These are phyloP conservation scores for Eristalinus sepulchralis DNA, from an alignment of 2,888 invertebrate genomes.

Conservation along the genomic window DNA sequence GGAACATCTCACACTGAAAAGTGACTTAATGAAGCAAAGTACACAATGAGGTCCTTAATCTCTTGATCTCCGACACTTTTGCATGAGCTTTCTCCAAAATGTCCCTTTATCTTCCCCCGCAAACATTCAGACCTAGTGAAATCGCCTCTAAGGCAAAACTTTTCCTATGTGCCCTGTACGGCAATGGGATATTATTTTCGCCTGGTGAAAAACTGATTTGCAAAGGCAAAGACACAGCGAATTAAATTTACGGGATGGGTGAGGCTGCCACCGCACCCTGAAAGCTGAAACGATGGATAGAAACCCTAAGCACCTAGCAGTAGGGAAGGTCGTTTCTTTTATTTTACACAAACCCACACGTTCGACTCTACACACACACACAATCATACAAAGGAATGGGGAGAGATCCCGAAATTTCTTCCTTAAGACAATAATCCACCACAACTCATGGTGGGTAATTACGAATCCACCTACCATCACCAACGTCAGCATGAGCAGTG, in stretches of 20 bases:
- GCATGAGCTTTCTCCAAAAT: neutral
- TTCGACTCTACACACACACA: neutral
- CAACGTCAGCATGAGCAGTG: slow-evolving; percentile 3
- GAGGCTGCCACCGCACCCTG: slow-evolving; percentile 1
- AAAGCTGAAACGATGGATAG: neutral
- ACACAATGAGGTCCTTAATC: slow-evolving; percentile 39
- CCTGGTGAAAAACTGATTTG: slow-evolving; percentile 18
- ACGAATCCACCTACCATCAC: slow-evolving; percentile 18
- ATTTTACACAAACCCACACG: slow-evolving; percentile 4
- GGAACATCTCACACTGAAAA: slow-evolving; percentile 27
- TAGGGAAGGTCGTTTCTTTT: slow-evolving; percentile 12
- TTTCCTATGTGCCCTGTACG: slow-evolving; percentile 10
- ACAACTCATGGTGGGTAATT: slow-evolving; percentile 36
- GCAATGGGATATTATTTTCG: slow-evolving; percentile 23
- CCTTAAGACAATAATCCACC: slow-evolving; percentile 42
- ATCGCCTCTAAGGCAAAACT: slow-evolving; percentile 12
- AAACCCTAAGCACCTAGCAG: neutral
- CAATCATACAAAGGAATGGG: neutral
- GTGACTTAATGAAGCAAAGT: slow-evolving; percentile 31
- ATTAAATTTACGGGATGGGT: slow-evolving; percentile 23
- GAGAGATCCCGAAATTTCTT: slow-evolving; percentile 16
- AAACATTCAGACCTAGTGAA: neutral
- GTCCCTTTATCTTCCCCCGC: neutral
- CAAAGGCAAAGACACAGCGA: slow-evolving; percentile 32
- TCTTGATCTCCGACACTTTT: slow-evolving; percentile 41